Percentiles rank a stretch among this genome's conserved stretches.
phyloP scores from a whole-genome alignment of 2,888 invertebrate genomes.

The Tenthredo livida region DNA sequence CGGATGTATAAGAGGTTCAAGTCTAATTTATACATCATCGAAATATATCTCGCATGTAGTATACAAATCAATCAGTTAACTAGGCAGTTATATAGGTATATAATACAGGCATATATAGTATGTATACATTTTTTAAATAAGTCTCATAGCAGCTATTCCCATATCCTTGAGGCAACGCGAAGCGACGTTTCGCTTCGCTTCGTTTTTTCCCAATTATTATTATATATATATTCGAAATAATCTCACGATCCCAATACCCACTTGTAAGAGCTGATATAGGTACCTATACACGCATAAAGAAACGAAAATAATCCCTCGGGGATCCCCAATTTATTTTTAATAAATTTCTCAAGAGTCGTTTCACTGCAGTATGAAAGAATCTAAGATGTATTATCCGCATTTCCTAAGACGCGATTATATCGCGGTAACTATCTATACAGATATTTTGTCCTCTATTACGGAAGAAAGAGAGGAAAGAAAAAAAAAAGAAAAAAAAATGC shows the following conservation, averaged over 20 bases:
- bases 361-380: background rate
- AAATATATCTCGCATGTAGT: background rate
- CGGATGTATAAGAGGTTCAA: background rate
- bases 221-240: background rate
- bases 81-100: background rate
- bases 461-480: too few relatives aligned
- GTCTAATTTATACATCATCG: background rate
- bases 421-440: background rate
- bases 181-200: background rate
- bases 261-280: background rate
- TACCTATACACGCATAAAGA: background rate
- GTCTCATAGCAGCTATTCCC: background rate
- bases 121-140: too few relatives aligned
- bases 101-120: too few relatives aligned
- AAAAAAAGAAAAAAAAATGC: background rate
- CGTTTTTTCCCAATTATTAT: background rate
- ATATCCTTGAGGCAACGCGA: background rate
- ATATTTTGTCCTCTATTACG: background rate
- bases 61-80: background rate
- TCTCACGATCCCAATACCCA: background rate
- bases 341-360: slow-evolving; percentile 23
- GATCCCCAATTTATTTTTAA: slow-evolving; percentile 24
- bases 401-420: background rate
- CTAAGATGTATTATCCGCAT: background rate
- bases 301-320: background rate